Conservation (phyloP, 2,797 vertebrate species). For the Malacoctenus gilli region DNA sequence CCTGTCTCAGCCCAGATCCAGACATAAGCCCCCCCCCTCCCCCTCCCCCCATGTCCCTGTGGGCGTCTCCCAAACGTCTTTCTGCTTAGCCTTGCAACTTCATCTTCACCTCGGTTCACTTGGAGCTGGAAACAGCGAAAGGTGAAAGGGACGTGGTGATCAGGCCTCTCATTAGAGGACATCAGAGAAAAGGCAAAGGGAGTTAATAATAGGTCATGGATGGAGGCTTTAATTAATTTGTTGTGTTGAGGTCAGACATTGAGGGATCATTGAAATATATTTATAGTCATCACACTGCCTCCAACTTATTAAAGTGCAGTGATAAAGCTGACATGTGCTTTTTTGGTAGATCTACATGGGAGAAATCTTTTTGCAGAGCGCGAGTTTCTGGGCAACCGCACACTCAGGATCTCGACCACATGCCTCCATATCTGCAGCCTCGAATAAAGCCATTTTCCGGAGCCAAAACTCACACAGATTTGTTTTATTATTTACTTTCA, state of each 20-base stretch:
- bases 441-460: slow-evolving; percentile 13
- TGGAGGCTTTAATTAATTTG: too few relatives aligned
- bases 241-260: slow-evolving; percentile 1
- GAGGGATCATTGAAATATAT: neutral
- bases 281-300: slow-evolving; percentile 1
- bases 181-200: neutral
- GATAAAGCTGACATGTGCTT: slow-evolving; percentile 1
- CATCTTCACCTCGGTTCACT: slow-evolving; percentile 1
- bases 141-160: slow-evolving; percentile 16
- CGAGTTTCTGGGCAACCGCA: slow-evolving; percentile 6
- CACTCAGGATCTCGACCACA: neutral
- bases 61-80: slow-evolving; percentile 18
- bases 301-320: neutral
- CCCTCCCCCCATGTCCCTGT: too few relatives aligned
- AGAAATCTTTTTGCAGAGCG: neutral
- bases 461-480: neutral
- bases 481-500: slow-evolving; percentile 7
- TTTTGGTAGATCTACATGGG: neutral
- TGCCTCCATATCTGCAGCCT: neutral
- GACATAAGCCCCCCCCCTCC: too few relatives aligned
- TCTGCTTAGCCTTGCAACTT: neutral
- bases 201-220: too few relatives aligned
- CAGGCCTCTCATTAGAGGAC: slow-evolving; percentile 9
- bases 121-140: slow-evolving; percentile 15
- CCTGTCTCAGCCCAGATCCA: slow-evolving; percentile 37